Conservation (phyloP, 35 echinoderm and acorn worm species). For the Lytechinus pictus region DNA sequence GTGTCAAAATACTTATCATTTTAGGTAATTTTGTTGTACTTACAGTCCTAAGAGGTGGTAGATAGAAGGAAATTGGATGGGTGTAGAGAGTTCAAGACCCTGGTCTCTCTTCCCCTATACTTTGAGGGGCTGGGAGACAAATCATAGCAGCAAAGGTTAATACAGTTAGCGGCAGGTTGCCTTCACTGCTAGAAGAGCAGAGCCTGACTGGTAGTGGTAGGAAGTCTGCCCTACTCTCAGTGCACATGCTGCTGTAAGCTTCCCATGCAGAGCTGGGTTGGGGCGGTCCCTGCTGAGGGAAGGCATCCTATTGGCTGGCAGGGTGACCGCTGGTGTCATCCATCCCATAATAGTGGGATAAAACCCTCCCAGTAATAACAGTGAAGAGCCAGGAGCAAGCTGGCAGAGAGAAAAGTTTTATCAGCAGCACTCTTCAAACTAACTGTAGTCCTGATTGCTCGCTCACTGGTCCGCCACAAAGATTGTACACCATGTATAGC, state of each 20-base stretch:
- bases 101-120: not conserved
- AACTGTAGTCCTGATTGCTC: slow-evolving; percentile 38
- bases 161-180: not conserved
- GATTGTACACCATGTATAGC: slow-evolving; percentile 56
- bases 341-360: slow-evolving; percentile 56
- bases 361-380: slow-evolving; percentile 34
- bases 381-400: slow-evolving; percentile 32
- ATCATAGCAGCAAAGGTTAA: slow-evolving; percentile 31
- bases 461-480: slow-evolving; percentile 45
- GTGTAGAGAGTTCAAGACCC: slow-evolving; percentile 23
- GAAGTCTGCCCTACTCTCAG: not conserved
- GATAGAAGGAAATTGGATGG: slow-evolving; percentile 36
- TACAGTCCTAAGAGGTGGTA: slow-evolving; percentile 10
- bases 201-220: slow-evolving; percentile 30
- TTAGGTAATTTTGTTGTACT: slow-evolving; percentile 12
- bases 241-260: not conserved
- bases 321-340: slow-evolving; percentile 41
- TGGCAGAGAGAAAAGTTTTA: slow-evolving; percentile 10
- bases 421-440: slow-evolving; percentile 21
- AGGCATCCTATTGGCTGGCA: slow-evolving; percentile 36
- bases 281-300: slow-evolving; percentile 19
- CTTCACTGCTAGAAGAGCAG: not conserved
- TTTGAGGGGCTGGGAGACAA: slow-evolving; percentile 8
- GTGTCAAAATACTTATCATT: slow-evolving; percentile 13
- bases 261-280: not conserved